phyloP scores from a whole-genome alignment of 2,888 invertebrate genomes.

The Tipula unca region DNA sequence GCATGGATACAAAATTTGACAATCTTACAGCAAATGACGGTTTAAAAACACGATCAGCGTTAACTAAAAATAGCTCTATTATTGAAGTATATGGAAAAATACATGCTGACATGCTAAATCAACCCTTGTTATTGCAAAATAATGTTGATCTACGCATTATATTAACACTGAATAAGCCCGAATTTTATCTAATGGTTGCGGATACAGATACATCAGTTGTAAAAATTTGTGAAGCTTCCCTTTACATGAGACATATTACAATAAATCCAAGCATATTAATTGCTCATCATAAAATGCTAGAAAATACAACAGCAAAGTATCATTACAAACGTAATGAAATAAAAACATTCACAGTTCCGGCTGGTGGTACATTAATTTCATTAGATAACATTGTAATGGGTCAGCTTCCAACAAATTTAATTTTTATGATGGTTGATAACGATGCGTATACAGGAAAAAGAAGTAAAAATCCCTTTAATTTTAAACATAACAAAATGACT shows the following conservation, averaged over 20 bases:
- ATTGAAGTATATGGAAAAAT: too few species aligned
- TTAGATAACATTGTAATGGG: neutral
- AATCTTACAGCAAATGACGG: neutral
- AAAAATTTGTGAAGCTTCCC: constrained; percentile 19
- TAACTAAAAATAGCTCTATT: neutral
- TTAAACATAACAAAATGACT: too few species aligned
- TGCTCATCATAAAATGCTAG: too few species aligned
- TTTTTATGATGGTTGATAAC: too few species aligned
- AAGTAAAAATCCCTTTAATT: too few species aligned
- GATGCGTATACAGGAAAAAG: too few species aligned
- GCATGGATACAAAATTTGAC: neutral
- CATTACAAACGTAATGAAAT: neutral
- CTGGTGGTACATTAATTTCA: neutral
- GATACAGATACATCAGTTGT: neutral
- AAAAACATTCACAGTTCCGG: neutral
- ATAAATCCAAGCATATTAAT: neutral
- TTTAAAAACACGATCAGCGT: neutral
- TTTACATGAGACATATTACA: neutral
- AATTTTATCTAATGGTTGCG: constrained; percentile 14
- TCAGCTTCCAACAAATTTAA: too few species aligned
- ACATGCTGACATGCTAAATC: constrained; percentile 20
- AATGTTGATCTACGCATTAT: constrained; percentile 16
- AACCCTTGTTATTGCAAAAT: constrained; percentile 18
- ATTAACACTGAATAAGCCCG: constrained; percentile 10
- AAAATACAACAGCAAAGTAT: too few species aligned